These are phyloP conservation scores for Schizopygopsis malacanthus DNA, from an alignment of 2,797 vertebrate genomes.

Conservation along the genomic window DNA sequence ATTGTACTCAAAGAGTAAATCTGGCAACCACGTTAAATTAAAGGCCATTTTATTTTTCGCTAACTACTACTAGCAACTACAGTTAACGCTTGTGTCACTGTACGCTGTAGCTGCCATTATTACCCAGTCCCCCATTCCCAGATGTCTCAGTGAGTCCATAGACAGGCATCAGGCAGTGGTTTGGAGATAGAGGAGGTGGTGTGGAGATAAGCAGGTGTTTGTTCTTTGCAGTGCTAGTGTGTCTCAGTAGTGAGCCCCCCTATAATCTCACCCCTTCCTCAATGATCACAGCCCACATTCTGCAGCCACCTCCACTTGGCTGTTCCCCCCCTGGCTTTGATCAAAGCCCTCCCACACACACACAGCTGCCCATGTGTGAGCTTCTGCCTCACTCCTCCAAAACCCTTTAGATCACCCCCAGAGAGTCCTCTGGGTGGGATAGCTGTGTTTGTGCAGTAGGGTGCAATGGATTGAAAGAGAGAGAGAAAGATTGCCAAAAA, in stretches of 20 bases:
- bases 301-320: slow-evolving; percentile 65
- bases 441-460: slow-evolving; percentile 46
- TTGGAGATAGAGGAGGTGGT: slow-evolving; percentile 43
- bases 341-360: slow-evolving; percentile 78
- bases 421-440: slow-evolving; percentile 54
- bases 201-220: slow-evolving; percentile 74
- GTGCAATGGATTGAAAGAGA: slow-evolving; percentile 41
- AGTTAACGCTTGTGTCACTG: background rate
- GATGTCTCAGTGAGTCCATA: slow-evolving; percentile 18
- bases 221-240: slow-evolving; percentile 61
- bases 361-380: slow-evolving; percentile 77
- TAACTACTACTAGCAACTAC: background rate
- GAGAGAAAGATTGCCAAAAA: slow-evolving; percentile 40
- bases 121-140: slow-evolving; percentile 1
- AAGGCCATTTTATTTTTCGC: background rate
- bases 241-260: slow-evolving; percentile 55
- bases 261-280: slow-evolving; percentile 59
- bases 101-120: background rate
- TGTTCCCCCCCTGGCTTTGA: slow-evolving; percentile 69
- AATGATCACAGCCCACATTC: slow-evolving; percentile 63
- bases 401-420: slow-evolving; percentile 68
- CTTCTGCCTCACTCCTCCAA: slow-evolving; percentile 80
- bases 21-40: background rate
- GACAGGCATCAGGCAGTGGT: slow-evolving; percentile 20
- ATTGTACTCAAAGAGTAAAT: slow-evolving; percentile 48